A percentile compares a stretch with the other conserved stretches of the same genome.
These are phyloP conservation scores for Premnoplex brunnescens DNA, from an alignment of 2,797 vertebrate species.

Conservation along the genomic window DNA sequence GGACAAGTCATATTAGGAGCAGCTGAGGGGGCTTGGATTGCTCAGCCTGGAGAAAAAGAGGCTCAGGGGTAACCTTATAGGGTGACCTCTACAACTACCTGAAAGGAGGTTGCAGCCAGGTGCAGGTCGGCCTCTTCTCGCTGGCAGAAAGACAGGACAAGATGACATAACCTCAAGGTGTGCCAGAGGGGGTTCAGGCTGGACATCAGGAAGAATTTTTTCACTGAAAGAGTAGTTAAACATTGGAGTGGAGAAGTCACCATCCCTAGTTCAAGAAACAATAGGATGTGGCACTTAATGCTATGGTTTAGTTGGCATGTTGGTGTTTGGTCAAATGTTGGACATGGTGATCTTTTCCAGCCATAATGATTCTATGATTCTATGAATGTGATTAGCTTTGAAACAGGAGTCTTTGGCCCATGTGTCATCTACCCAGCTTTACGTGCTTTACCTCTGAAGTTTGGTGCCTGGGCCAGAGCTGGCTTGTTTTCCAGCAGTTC, in stretches of 20 bases:
- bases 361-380: background rate
- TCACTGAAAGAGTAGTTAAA: background rate
- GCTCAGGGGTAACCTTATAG: too few relatives aligned
- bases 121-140: background rate
- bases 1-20: fast-evolving
- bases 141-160: background rate
- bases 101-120: background rate
- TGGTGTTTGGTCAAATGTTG: background rate
- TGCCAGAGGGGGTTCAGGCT: background rate
- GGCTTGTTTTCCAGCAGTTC: background rate
- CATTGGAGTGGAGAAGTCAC: background rate
- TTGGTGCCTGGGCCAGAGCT: background rate
- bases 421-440: background rate
- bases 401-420: background rate
- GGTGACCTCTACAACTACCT: background rate
- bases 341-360: background rate
- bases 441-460: background rate
- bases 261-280: background rate
- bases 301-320: background rate
- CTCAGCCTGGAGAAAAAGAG: background rate
- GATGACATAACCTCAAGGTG: background rate
- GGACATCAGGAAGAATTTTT: background rate
- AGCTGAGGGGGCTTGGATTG: background rate
- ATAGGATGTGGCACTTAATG: background rate
- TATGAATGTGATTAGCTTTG: background rate